Conservation (phyloP, 2,888 invertebrate genomes). For the Anagyrus pseudococci region DNA sequence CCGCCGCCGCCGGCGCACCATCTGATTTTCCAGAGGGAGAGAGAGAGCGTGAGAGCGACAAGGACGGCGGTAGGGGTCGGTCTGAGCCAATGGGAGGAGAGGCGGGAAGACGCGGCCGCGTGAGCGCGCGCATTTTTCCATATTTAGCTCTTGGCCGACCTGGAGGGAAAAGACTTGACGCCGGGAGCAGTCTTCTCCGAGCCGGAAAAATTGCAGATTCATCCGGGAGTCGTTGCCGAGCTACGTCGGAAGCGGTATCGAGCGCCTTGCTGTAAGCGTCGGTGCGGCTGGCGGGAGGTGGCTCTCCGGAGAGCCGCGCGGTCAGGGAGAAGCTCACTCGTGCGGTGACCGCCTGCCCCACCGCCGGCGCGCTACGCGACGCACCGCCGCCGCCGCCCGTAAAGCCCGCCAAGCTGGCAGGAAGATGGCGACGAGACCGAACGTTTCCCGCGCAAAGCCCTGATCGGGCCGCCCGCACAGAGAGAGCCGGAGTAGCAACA, state of each 20-base stretch:
- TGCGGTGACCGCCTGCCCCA: neutral
- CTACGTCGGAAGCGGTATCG: no score
- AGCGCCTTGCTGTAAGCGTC: no score
- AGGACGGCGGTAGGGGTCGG: no score
- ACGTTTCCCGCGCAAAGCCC: conserved; percentile 55
- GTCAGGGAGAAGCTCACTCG: no score
- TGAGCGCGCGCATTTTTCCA: conserved; percentile 8
- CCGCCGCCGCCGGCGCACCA: no score
- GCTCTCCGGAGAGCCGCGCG: no score
- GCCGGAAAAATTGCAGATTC: neutral
- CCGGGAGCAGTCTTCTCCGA: neutral
- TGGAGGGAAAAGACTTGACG: neutral
- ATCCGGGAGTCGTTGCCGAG: neutral
- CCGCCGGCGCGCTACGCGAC: neutral
- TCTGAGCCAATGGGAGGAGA: conserved; percentile 23
- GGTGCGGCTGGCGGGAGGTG: no score
- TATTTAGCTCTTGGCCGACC: neutral
- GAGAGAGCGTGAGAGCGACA: no score
- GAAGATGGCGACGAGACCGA: conserved; percentile 50
- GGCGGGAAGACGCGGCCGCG: conserved; percentile 25
- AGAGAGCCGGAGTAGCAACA: no score
- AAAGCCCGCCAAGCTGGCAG: conserved; percentile 53
- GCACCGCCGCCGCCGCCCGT: neutral
- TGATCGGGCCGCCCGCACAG: conserved; percentile 15
- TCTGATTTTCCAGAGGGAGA: no score